Evolutionary conservation across 1,140 invertebrate genomes (phyloP).

Genomic region (Heliconius hewitsoni): DNA sequence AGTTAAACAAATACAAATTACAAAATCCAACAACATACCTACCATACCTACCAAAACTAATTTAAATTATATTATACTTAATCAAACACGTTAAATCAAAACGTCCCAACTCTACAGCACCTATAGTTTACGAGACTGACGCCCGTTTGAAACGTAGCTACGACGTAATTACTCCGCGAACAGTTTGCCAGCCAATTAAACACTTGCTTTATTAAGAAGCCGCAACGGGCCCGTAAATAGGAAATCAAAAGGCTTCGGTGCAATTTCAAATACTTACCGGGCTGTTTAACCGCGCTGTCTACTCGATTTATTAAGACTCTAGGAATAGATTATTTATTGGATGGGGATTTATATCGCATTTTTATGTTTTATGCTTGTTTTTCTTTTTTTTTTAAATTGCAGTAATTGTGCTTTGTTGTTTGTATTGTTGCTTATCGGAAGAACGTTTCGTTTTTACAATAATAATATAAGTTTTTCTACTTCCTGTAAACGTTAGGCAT

Average conservation of each 20-base stretch:
- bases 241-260: conserved; percentile 58
- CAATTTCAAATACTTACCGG: conserved; percentile 49
- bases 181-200: conserved; percentile 80
- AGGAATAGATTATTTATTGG: conserved; percentile 28
- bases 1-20: too few species aligned
- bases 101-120: conserved; percentile 36
- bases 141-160: conserved; percentile 66
- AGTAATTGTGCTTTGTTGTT: background rate
- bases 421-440: too few species aligned
- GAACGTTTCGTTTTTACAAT: background rate
- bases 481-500: background rate
- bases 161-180: conserved; percentile 77
- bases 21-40: too few species aligned
- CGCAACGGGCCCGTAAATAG: conserved; percentile 63
- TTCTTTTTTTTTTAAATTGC: background rate
- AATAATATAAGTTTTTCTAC: background rate
- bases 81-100: background rate
- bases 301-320: conserved; percentile 24
- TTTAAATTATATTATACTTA: conserved; percentile 1
- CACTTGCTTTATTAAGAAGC: conserved; percentile 79
- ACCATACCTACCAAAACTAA: too few species aligned
- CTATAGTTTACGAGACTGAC: conserved; percentile 55
- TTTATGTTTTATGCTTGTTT: background rate
- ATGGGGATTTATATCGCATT: conserved; percentile 11
- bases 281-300: conserved; percentile 30